Evolutionary conservation across 1,140 invertebrate species (phyloP).

Genomic region (Drosophila asahinai): DNA sequence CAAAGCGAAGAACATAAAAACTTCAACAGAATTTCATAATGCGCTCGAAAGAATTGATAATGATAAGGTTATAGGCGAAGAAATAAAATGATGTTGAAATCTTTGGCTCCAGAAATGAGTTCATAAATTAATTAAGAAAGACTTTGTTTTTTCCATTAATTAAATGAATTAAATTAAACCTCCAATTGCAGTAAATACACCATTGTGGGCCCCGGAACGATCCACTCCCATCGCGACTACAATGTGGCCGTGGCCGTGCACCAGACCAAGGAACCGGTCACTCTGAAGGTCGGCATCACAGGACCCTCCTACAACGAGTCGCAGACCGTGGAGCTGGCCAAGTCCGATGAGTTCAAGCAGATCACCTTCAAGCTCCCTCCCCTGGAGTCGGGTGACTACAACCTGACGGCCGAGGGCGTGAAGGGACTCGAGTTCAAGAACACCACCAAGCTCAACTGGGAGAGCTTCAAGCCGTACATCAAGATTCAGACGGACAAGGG

Average conservation of each 20-base stretch:
- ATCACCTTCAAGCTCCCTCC: slow-evolving; percentile 91
- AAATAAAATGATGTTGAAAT: neutral
- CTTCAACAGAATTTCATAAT: slow-evolving; percentile 5
- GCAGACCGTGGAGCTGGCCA: slow-evolving; percentile 88
- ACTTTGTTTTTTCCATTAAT: too few species aligned
- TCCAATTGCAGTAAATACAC: slow-evolving; percentile 87
- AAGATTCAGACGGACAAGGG: slow-evolving; percentile 98
- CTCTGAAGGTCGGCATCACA: slow-evolving; percentile 90
- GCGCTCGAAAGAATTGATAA: slow-evolving; percentile 7
- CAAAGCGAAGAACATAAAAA: slow-evolving; percentile 2
- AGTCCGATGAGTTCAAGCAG: slow-evolving; percentile 88
- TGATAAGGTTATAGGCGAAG: slow-evolving; percentile 21
- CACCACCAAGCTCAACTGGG: slow-evolving; percentile 96
- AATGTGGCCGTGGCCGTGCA: slow-evolving; percentile 91
- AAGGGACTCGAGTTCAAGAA: slow-evolving; percentile 96
- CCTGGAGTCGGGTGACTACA: slow-evolving; percentile 91
- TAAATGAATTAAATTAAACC: neutral
- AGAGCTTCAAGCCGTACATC: slow-evolving; percentile 88
- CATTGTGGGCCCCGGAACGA: slow-evolving; percentile 91
- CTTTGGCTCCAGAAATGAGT: neutral
- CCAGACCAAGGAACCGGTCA: slow-evolving; percentile 87
- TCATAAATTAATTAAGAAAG: neutral
- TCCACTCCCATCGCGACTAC: slow-evolving; percentile 93
- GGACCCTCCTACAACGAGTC: slow-evolving; percentile 90
- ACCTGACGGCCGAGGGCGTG: slow-evolving; percentile 90